Base-by-base conservation (phyloP, 2,113 vertebrate genomes). In the Maccullochella peelii region DNA sequence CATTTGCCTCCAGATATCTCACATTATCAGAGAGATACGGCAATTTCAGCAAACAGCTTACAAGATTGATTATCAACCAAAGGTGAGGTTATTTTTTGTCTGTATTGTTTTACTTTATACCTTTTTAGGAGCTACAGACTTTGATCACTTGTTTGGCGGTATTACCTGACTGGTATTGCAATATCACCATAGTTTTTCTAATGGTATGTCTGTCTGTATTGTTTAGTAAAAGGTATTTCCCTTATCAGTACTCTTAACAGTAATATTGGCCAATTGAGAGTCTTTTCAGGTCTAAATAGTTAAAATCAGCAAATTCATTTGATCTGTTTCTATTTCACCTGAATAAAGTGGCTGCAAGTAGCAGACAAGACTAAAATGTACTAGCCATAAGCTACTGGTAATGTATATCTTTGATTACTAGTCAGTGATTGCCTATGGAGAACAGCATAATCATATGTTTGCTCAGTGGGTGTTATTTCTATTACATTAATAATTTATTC, bases 31-130 rank as follows among this genome's bases (percentile, higher is more conserved):
- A 82, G 98, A 99, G 95, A 99, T 99, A 84, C 95, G 98, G 4
- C 98, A 99, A 90, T 99, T 99, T 94, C 98, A 99, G 86, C 98
- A 99, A 93, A 99, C 97, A 0, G 96, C 98, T 74, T 99, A 99
- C 93, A 99, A 99, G 93, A 99, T 99, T 1, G 98, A 99, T 85
- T 96, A 97, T 93, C 97, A 99, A 87, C 94, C 96, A 2, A 99
- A 99, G 98, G 98, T 99, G 88, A 89, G 79, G 44, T 67, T 23
- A 23, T 52, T 55, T 73, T 27, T 58, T 62, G 2, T 44, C 11
- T 16, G 21, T 40, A 1, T 57, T 40, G 1, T 36, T 50, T 18
- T 23, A 36, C 30, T 67, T 80, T 63, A 16, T 8, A 50, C 4
- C 12, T 40, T 54, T 55, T 61, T 11, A 4, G 1, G 7, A 62